Evolutionary conservation across 2,113 vertebrate genomes (phyloP).

Genomic region (Aviceda subcristata): DNA sequence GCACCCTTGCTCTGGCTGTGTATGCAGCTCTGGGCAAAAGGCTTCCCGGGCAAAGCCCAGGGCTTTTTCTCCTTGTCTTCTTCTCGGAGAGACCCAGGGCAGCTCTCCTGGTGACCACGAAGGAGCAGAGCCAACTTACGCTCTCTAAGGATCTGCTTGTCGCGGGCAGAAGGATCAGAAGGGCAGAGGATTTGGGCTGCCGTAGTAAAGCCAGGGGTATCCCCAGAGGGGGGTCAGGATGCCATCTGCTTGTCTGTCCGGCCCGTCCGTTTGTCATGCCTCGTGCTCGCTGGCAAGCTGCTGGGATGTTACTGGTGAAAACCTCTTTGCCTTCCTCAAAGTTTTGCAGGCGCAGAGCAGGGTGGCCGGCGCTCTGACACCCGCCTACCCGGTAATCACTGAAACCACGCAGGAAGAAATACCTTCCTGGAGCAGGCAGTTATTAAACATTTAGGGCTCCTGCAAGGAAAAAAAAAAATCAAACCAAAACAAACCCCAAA

Average conservation of each 20-base stretch:
- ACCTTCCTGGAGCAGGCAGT: background rate
- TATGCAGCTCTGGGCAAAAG: background rate
- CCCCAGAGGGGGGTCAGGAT: background rate
- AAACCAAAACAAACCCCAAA: no score
- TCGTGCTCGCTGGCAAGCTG: background rate
- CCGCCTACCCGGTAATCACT: rapidly evolving
- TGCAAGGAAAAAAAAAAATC: background rate
- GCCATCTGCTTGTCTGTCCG: background rate
- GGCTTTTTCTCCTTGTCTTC: background rate
- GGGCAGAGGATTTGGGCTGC: background rate
- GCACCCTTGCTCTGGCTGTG: background rate
- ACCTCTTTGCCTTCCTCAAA: background rate
- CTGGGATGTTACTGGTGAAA: background rate
- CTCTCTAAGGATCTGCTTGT: background rate
- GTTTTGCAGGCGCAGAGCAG: rapidly evolving
- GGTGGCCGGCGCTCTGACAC: background rate
- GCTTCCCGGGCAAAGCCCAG: rapidly evolving
- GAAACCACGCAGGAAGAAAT: background rate
- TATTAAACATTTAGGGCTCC: background rate
- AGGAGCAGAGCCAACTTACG: background rate
- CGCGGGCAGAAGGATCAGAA: background rate
- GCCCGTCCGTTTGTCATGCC: background rate
- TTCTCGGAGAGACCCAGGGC: background rate
- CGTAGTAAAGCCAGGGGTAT: background rate
- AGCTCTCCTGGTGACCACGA: background rate